Evolutionary conservation across 2,113 vertebrate genomes (phyloP).

Genomic region (Austrofundulus limnaeus): DNA sequence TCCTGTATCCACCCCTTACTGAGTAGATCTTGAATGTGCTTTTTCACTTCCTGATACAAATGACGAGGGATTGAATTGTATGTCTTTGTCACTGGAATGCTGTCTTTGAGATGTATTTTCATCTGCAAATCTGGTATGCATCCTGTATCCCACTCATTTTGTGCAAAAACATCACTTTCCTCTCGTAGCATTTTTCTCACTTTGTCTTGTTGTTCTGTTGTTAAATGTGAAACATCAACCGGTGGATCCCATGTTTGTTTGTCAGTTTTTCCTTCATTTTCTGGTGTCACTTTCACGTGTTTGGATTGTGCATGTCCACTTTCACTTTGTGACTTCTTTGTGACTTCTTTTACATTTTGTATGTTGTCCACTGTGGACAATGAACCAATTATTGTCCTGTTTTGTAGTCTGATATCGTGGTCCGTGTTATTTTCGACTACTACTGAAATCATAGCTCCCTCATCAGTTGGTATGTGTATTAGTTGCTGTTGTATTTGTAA

Average conservation of each 20-base stretch:
- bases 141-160: not conserved
- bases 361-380: not conserved
- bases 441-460: not conserved
- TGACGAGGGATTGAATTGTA: not conserved
- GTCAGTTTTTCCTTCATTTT: not conserved
- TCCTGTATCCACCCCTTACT: not conserved
- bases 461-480: not conserved
- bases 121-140: not conserved
- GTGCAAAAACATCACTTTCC: not conserved
- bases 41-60: not conserved
- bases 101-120: not conserved
- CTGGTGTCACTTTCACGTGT: not conserved
- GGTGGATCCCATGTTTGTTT: not conserved
- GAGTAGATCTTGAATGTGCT: not conserved
- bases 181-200: not conserved
- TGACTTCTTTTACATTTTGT: not conserved
- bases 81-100: not conserved
- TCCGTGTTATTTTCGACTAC: not conserved
- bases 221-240: slow-evolving; percentile 1
- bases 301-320: not conserved
- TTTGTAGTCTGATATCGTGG: not conserved
- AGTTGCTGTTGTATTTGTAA: too few relatives aligned
- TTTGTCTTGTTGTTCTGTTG: not conserved
- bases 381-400: not conserved
- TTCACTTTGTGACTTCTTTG: not conserved